Percentiles rank a stretch among this genome's conserved stretches.
These are phyloP conservation scores for Anthopleura sola DNA, from an alignment of 64 coral and sea anemone species.

Conservation along the genomic window DNA sequence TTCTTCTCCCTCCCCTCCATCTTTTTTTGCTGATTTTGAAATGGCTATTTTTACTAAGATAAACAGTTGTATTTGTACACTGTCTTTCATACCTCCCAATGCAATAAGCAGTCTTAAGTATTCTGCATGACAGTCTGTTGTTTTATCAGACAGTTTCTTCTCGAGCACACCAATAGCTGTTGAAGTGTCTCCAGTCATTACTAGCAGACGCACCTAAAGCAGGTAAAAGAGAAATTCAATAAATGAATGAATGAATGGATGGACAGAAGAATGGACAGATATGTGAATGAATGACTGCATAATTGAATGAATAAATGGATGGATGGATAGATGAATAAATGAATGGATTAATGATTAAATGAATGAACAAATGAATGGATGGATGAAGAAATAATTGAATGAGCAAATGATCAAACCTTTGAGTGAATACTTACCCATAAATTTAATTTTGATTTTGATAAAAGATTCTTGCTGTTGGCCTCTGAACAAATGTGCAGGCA, in stretches of 20 bases:
- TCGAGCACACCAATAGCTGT: neutral
- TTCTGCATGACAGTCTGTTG: neutral
- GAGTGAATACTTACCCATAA: slow-evolving; percentile 15
- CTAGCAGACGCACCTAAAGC: neutral
- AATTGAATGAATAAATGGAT: no score
- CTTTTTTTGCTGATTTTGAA: no score
- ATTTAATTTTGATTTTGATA: neutral
- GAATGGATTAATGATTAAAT: neutral
- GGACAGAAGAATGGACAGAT: neutral
- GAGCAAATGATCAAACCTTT: neutral
- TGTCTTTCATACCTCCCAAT: neutral
- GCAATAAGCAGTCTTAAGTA: slow-evolving; percentile 3
- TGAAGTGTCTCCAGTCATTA: neutral
- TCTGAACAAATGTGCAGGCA: neutral
- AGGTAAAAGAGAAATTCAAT: neutral
- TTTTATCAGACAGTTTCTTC: neutral
- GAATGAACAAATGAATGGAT: no score
- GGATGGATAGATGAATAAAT: no score
- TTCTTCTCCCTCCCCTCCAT: no score
- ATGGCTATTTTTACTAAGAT: no score
- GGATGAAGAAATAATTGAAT: no score
- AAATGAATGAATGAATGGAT: no score
- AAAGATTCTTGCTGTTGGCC: slow-evolving; percentile 6
- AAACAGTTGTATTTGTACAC: neutral
- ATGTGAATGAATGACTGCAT: neutral